Evolutionary conservation across 1,140 invertebrate genomes (phyloP).

Genomic region (Bathynomus jamesi): DNA sequence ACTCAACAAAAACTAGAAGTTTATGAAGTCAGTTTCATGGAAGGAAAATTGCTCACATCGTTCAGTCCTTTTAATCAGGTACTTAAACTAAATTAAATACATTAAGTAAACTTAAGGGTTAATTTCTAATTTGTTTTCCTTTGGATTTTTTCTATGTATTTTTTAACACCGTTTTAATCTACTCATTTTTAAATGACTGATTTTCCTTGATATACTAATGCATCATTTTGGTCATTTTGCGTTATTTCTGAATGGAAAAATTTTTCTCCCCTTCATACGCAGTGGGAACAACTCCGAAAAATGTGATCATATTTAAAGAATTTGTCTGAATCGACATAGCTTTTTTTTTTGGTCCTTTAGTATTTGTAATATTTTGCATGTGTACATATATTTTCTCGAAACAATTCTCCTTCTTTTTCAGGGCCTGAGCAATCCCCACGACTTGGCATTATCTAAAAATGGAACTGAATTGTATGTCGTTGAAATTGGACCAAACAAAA

Average conservation of each 20-base stretch:
- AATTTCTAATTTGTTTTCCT: too few species aligned
- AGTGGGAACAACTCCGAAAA: neutral
- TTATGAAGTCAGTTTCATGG: conserved; percentile 23
- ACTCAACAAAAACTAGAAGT: conserved; percentile 11
- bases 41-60: conserved; percentile 16
- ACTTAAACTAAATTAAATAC: too few species aligned
- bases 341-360: too few species aligned
- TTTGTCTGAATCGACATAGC: too few species aligned
- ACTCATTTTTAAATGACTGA: too few species aligned
- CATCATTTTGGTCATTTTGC: neutral
- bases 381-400: too few species aligned
- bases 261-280: neutral
- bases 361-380: too few species aligned
- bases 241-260: neutral
- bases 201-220: too few species aligned
- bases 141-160: too few species aligned
- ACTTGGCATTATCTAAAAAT: conserved; percentile 59
- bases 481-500: conserved; percentile 57
- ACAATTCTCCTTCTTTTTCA: conserved; percentile 29
- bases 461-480: conserved; percentile 63
- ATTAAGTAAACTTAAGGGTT: too few species aligned
- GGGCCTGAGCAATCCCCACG: conserved; percentile 63
- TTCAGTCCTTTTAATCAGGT: conserved; percentile 32
- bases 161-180: too few species aligned
- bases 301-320: neutral